Evolutionary conservation across 2,888 invertebrate genomes (phyloP), one percentile per base, ranked within the genome.

Genomic region (Archips xylosteana): DNA sequence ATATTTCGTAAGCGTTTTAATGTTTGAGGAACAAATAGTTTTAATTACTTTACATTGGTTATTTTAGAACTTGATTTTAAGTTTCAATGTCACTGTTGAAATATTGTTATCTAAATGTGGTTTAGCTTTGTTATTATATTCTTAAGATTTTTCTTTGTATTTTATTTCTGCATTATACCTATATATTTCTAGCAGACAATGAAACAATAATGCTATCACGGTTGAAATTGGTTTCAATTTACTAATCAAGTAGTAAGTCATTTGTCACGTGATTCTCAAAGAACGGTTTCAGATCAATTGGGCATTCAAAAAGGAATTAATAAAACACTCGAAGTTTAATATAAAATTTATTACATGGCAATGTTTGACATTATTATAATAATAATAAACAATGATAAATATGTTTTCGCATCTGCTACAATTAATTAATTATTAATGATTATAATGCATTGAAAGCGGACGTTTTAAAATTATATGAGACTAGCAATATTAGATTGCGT

Each of bases 271-370:
- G n/a, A n/a, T n/a, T 42, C 23, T 23, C 23, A 1, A 39, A 39
- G 4, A 39, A 6, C 39, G 4, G 39, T 3, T 39, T 39, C 39
- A 39, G 39, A 5, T 39, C 5, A 39, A 39, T 39, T 6, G 4
- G 39, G 6, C 39, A 39, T 39, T 6, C 39, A 39, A 39, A 49
- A 49, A 15, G 9, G 32, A 32, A 57, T 32, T 32, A 57, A 57
- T 32, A 12, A 57, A 57, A 57, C 32, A 12, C 57, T 3, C 32
- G 79, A 76, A 79, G 82, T 85, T 71, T 78, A 70, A 76, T 79
- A 72, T 86, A 84, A 85, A 80, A 83, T 82, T 87, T 90, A 90
- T 90, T 91, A 86, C 90, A 90, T 92, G 92, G 92, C 92, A 92
- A 91, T 85, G 84, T 88, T 89, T 87, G 87, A 89, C 86, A 88